Evolutionary conservation across 2,797 vertebrate genomes (phyloP), one percentile per base, ranked within the genome.

Genomic region (Calcarius lapponicus): DNA sequence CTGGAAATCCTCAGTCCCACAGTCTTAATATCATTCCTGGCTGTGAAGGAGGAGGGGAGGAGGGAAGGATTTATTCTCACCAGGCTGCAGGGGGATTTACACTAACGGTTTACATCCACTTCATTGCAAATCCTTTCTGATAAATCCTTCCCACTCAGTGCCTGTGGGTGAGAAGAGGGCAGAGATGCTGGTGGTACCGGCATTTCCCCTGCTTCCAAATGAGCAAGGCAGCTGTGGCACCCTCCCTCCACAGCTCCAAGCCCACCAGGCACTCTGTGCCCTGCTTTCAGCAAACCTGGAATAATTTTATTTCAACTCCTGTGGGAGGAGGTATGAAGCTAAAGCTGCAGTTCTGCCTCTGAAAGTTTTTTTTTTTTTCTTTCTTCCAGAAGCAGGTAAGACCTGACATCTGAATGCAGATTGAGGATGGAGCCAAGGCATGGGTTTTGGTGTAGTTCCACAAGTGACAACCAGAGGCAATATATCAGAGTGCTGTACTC

Each of bases 1-100:
- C 70, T 88, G 73, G 86, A 93, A 91, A 92, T 90, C 88, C 83
- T 83, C 3, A 4, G 70, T 85, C 81, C 67, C 67, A 76, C 34
- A 51, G 66, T 78, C 83, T 86, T 86, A 79, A 82, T 86, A 83
- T 75, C 34, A 2, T 66, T 93, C 65, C 43, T 91, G 19, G 34
- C 90, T 84, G 54, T 86, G 62, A 85, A 86, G 83, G 38, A 62
- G 69, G 42, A 87, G 36, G 22, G 28, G 26, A 67, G 25, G 32
- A 81, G 28, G 40, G 67, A 78, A 53, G 66, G 38, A 74, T 61
- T 94, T 75, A 87, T 86, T 91, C 78, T 83, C 40, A 67, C 9
- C 62, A 85, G 40, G 51, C 58, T 90, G 38, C 40, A 78, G 51
- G 29, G 66, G 54, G 66, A 34, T 88, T 91, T 96, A 73, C 56